phyloP scores from a whole-genome alignment of 92 coral and sea anemone species.

The Hydrozoanthus gracilis region DNA sequence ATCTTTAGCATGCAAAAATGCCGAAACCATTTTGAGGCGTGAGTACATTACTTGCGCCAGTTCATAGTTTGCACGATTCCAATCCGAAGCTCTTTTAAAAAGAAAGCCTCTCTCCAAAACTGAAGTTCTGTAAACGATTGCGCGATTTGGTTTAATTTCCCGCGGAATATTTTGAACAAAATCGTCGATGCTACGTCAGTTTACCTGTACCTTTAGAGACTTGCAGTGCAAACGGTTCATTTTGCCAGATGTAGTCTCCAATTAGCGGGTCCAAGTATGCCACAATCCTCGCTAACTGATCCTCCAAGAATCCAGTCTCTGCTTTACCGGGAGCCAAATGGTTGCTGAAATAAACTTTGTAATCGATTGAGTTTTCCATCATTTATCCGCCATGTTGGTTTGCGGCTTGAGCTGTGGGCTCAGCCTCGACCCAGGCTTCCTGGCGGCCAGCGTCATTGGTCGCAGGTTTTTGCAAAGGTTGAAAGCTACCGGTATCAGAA shows the following conservation, averaged over 20 bases:
- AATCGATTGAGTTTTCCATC: constrained; percentile 77
- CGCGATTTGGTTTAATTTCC: neutral
- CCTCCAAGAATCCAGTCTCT: constrained; percentile 47
- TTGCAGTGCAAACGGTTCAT: constrained; percentile 71
- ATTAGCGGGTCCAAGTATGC: constrained; percentile 80
- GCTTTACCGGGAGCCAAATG: constrained; percentile 26
- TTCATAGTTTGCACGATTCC: too few species aligned
- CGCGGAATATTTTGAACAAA: neutral
- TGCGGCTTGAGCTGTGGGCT: constrained; percentile 48
- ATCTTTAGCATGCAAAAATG: too few species aligned
- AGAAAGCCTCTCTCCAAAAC: too few species aligned
- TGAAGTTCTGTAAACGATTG: too few species aligned
- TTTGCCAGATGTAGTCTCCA: constrained; percentile 94
- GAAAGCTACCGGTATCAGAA: too few species aligned
- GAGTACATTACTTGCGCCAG: too few species aligned
- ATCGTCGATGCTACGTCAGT: neutral
- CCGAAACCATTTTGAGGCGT: too few species aligned
- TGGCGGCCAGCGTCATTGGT: neutral
- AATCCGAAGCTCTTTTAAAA: too few species aligned
- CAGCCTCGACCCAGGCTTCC: constrained; percentile 30
- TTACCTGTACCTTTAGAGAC: neutral
- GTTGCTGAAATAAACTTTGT: constrained; percentile 66
- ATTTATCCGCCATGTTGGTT: constrained; percentile 62
- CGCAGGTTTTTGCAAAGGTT: neutral
- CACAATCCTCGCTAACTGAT: constrained; percentile 59